phyloP scores from a whole-genome alignment of 2,888 invertebrate species.

The Digitonthophagus gazella region DNA sequence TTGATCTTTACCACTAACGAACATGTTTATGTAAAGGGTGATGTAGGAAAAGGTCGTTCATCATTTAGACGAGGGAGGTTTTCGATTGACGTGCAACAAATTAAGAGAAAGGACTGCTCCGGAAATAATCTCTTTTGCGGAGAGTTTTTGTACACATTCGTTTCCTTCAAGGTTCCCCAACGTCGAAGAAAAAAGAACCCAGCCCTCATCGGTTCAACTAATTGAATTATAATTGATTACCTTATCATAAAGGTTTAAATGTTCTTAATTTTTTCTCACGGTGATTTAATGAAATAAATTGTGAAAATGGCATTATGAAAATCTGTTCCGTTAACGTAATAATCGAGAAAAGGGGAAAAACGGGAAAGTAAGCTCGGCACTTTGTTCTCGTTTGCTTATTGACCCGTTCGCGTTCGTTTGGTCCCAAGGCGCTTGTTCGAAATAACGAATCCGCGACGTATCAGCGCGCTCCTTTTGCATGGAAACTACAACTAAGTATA shows the following conservation, averaged over 20 bases:
- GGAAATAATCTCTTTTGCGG: background rate
- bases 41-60: background rate
- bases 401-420: conserved; percentile 34
- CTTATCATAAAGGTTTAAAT: too few relatives aligned
- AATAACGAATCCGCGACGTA: conserved; percentile 38
- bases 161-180: background rate
- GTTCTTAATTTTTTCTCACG: too few relatives aligned
- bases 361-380: conserved; percentile 22
- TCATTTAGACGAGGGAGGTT: conserved; percentile 32
- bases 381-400: conserved; percentile 38
- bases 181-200: background rate
- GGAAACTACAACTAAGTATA: conserved; percentile 37
- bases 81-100: conserved; percentile 33
- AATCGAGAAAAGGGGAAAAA: conserved; percentile 29
- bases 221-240: background rate
- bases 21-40: background rate
- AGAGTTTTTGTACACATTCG: background rate
- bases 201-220: background rate
- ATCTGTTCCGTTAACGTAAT: background rate
- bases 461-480: conserved; percentile 33
- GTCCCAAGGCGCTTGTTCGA: conserved; percentile 37
- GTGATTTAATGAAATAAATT: too few relatives aligned
- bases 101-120: conserved; percentile 29
- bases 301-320: background rate
- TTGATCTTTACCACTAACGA: background rate